Conservation (phyloP, 2,797 vertebrate species). For the Gymnoscopelus braueri region DNA sequence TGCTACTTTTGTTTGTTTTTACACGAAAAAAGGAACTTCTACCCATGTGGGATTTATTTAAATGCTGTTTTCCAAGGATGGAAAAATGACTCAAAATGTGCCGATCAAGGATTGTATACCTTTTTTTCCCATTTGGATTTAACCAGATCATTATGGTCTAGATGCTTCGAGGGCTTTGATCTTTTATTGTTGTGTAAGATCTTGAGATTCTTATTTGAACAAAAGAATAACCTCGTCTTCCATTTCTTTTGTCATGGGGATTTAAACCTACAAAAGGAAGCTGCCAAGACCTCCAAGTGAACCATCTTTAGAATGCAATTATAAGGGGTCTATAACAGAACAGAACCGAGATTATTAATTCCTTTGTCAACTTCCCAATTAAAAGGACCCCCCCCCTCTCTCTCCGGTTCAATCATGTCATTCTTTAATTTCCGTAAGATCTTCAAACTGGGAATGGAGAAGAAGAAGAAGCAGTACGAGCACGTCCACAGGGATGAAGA, state of each 20-base stretch:
- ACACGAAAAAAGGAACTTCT: slow-evolving; percentile 16
- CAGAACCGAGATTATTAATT: slow-evolving; percentile 15
- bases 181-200: no score
- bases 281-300: neutral
- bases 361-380: slow-evolving; percentile 22
- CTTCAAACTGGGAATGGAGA: slow-evolving; percentile 94
- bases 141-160: neutral
- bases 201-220: no score
- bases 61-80: neutral
- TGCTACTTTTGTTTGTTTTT: slow-evolving; percentile 26
- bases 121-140: no score
- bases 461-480: slow-evolving; percentile 97
- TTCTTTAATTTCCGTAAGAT: slow-evolving; percentile 99
- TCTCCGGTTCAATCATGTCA: slow-evolving; percentile 80
- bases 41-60: neutral
- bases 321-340: neutral
- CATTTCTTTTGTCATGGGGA: no score
- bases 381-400: slow-evolving; percentile 2
- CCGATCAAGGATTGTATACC: no score
- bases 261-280: no score
- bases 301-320: neutral
- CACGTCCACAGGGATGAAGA: slow-evolving; percentile 95
- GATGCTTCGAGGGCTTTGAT: neutral
- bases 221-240: no score
- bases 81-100: no score